Base-by-base conservation (phyloP, 2,888 invertebrate genomes). In the Drosophila falleni region DNA sequence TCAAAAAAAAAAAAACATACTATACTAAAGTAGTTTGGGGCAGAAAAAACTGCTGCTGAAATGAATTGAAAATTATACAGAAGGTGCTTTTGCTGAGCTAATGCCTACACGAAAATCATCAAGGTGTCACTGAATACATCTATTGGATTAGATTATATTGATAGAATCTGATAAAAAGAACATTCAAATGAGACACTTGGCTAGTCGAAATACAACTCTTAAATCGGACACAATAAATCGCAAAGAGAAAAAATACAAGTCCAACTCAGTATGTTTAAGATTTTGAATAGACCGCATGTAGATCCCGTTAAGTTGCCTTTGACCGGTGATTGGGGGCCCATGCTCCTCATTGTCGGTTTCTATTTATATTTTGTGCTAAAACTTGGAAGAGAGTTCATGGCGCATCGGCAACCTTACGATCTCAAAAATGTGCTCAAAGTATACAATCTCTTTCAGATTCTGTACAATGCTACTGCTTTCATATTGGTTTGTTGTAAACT, bases 361-460 rank as follows among this genome's bases (percentile, higher is more conserved):
- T 97, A 97, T 90, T 92, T 96, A n/a, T 93, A 95, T 84, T 96
- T 97, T 91, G 96, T 96, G 47, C 93, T 95, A 11, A 96, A 95
- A 80, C 93, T 95, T 44, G 97, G 97, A 0, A 96, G 96, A 0
- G 93, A 94, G 15, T 94, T 95, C 87, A 97, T 97, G 97, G 93
- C 95, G 58, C 95, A 95, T 54, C 93, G 95, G 55, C 94, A 95
- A 66, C 95, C 96, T 0, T 96, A 95, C 81, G 94, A 96, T 78
- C 90, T 98, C 51, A 95, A 96, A 84, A 93, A 93, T 29, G 89
- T 95, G 0, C 94, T 98, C 86, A 94, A 97, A 19, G 90, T 94
- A 0, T 98, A 98, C 92, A 98, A 98, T 90, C 94, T 96, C 2
- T 94, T 95, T 59, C 98, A 98, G 94, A 97, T 98, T 1, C 16